Conservation (phyloP, 53 echinoderm and acorn worm species). For the Echinometra lucunter region DNA sequence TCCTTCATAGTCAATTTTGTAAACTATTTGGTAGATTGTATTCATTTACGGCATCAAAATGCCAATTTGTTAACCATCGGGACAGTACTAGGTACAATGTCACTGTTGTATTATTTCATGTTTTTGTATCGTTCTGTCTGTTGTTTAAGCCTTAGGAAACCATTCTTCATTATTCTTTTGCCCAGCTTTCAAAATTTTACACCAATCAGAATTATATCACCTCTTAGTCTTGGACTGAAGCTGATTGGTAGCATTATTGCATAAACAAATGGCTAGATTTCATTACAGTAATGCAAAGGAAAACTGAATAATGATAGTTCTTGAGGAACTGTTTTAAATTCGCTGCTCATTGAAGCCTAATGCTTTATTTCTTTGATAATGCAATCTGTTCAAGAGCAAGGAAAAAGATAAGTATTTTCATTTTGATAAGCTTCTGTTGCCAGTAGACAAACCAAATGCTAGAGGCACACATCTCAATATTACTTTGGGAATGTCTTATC, state of each 20-base stretch:
- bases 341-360: not conserved
- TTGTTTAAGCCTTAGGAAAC: constrained; percentile 43
- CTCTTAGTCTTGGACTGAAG: constrained; percentile 19
- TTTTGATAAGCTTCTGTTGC: not conserved
- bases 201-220: not conserved
- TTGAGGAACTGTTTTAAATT: not conserved
- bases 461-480: not conserved
- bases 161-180: constrained; percentile 1
- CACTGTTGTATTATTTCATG: constrained; percentile 51
- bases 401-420: not conserved
- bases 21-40: constrained; percentile 51
- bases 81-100: constrained; percentile 70
- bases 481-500: not conserved
- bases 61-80: constrained; percentile 24
- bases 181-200: not conserved
- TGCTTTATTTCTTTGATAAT: not conserved
- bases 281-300: constrained; percentile 46
- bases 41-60: constrained; percentile 68
- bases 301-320: not conserved
- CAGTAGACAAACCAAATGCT: not conserved
- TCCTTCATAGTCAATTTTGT: constrained; percentile 61
- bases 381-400: not conserved
- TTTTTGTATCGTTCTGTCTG: constrained; percentile 48
- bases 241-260: not conserved
- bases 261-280: not conserved